phyloP scores from a whole-genome alignment of 2,113 vertebrate species.

The Cathartes aura region DNA sequence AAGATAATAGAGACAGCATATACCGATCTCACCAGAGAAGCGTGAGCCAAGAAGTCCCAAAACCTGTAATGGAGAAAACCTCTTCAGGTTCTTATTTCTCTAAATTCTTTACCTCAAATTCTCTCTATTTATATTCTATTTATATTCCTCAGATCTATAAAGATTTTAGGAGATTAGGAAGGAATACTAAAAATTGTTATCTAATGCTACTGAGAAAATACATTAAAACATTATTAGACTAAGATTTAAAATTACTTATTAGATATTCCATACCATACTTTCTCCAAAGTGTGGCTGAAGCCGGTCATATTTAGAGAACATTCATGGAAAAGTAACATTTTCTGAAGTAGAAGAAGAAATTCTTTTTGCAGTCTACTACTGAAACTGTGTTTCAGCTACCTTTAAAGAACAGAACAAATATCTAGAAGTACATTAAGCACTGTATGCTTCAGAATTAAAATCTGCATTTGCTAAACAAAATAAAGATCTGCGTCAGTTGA shows the following conservation, averaged over 20 bases:
- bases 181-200: background rate
- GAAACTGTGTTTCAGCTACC: background rate
- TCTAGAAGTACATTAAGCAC: background rate
- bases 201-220: background rate
- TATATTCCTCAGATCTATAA: background rate
- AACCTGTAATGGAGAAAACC: background rate
- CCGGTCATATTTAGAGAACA: background rate
- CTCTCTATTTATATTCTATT: background rate
- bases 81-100: background rate
- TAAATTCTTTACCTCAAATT: background rate
- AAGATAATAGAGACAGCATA: background rate
- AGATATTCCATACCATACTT: background rate
- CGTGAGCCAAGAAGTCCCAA: background rate
- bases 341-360: background rate
- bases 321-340: background rate
- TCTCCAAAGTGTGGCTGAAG: background rate
- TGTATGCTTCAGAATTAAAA: background rate
- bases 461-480: background rate
- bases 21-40: background rate
- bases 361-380: background rate
- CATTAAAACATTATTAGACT: background rate
- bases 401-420: background rate
- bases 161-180: background rate
- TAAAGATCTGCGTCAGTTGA: background rate
- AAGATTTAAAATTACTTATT: background rate